A percentile compares a stretch with the other conserved stretches of the same genome.
phyloP scores from a whole-genome alignment of 2,113 vertebrate species.

The Aspiorhynchus laticeps region DNA sequence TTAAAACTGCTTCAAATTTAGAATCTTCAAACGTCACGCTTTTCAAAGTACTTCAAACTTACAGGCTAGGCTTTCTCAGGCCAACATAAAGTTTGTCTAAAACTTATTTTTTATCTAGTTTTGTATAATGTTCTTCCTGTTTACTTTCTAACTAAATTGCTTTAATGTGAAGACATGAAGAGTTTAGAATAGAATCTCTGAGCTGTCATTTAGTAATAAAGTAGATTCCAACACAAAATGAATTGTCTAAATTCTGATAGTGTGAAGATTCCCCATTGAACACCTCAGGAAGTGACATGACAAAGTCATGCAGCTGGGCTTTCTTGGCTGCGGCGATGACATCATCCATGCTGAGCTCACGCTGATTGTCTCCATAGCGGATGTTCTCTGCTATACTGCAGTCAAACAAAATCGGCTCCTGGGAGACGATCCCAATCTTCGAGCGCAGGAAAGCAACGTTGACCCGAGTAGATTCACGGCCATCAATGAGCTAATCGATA shows the following conservation, averaged over 20 bases:
- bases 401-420: constrained; percentile 81
- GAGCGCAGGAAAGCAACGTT: constrained; percentile 78
- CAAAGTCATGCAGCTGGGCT: constrained; percentile 80
- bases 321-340: constrained; percentile 76
- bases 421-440: constrained; percentile 82
- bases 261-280: neutral
- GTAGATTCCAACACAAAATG: neutral
- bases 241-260: neutral
- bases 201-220: neutral
- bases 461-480: constrained; percentile 66
- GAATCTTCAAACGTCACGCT: no score
- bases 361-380: constrained; percentile 78
- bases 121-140: neutral
- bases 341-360: constrained; percentile 73
- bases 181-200: neutral
- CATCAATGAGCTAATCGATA: constrained; percentile 76
- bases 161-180: neutral
- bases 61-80: no score
- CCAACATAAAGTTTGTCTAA: no score
- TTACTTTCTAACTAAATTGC: neutral
- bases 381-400: constrained; percentile 82
- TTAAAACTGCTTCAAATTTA: no score
- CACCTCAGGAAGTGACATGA: constrained; percentile 79
- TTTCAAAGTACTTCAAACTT: no score
- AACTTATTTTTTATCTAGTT: neutral